A percentile compares a stretch with the other conserved stretches of the same genome.
Conservation (phyloP, 2,113 vertebrate genomes). For the Coturnix japonica region DNA sequence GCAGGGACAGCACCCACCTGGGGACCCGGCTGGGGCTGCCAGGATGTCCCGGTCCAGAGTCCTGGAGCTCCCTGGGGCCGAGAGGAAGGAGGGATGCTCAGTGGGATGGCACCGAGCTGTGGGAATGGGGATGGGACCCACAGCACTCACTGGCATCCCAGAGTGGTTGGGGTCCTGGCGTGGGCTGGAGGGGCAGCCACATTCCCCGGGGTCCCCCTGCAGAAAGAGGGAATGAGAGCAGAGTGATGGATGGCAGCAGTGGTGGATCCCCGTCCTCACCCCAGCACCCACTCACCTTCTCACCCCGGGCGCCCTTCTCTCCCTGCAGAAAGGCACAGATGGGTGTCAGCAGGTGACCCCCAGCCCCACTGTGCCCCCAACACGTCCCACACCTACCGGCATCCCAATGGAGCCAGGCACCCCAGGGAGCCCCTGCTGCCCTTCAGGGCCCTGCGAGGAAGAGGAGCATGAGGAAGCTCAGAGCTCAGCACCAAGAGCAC, state of each 20-base stretch:
- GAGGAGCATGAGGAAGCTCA: background rate
- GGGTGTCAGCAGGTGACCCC: background rate
- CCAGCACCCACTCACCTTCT: conserved; percentile 84
- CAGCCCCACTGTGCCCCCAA: accelerated
- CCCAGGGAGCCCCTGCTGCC: conserved; percentile 68
- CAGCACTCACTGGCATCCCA: conserved; percentile 88
- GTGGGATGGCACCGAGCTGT: background rate
- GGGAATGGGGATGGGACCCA: background rate
- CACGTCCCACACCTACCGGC: conserved; percentile 43
- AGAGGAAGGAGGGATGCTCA: conserved; percentile 54
- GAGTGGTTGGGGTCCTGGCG: conserved; percentile 73
- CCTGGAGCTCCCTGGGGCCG: conserved; percentile 89
- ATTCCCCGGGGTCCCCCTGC: conserved; percentile 89
- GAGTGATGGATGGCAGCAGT: background rate
- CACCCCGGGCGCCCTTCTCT: conserved; percentile 84
- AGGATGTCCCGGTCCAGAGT: conserved; percentile 79
- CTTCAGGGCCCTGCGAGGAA: conserved; percentile 67
- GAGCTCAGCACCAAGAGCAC: accelerated
- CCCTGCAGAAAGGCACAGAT: conserved; percentile 78
- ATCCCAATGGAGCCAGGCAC: conserved; percentile 61
- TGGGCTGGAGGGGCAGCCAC: conserved; percentile 78
- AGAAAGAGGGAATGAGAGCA: conserved; percentile 36
- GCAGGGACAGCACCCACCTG: conserved; percentile 83
- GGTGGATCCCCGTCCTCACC: accelerated
- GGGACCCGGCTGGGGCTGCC: conserved; percentile 85